These are phyloP conservation scores for Salvelinus alpinus DNA, from an alignment of 2,113 vertebrate species.

Conservation along the genomic window DNA sequence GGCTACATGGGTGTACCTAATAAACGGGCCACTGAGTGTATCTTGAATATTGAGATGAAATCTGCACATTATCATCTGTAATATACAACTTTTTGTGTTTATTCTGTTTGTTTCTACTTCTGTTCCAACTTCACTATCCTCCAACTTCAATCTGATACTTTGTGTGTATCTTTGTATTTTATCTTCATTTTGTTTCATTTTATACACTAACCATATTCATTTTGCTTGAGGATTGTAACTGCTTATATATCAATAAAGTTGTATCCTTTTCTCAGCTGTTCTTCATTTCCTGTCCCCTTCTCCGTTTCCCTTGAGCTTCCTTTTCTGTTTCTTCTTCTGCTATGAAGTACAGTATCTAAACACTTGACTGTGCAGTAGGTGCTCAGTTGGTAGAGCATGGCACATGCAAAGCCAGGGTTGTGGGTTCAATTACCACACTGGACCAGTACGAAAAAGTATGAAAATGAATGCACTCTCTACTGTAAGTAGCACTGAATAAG, in stretches of 20 bases:
- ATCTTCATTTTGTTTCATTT: conserved; percentile 17
- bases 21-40: no score
- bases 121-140: background rate
- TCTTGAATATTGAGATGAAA: no score
- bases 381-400: background rate
- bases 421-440: no score
- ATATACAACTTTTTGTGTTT: background rate
- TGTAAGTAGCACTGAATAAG: no score
- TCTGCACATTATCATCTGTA: no score
- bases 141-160: background rate
- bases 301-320: conserved; percentile 21
- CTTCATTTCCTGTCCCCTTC: conserved; percentile 32
- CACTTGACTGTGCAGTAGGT: background rate
- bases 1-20: no score
- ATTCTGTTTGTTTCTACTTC: background rate
- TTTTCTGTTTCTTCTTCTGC: conserved; percentile 9
- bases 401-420: no score
- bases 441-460: no score
- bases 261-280: conserved; percentile 21
- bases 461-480: no score
- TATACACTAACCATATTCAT: conserved; percentile 21
- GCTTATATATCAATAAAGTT: conserved; percentile 59
- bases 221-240: conserved; percentile 29
- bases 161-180: conserved; percentile 3
- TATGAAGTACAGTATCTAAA: background rate